Evolutionary conservation across 2,113 vertebrate species (phyloP).

Genomic region (Malurus cyaneus): DNA sequence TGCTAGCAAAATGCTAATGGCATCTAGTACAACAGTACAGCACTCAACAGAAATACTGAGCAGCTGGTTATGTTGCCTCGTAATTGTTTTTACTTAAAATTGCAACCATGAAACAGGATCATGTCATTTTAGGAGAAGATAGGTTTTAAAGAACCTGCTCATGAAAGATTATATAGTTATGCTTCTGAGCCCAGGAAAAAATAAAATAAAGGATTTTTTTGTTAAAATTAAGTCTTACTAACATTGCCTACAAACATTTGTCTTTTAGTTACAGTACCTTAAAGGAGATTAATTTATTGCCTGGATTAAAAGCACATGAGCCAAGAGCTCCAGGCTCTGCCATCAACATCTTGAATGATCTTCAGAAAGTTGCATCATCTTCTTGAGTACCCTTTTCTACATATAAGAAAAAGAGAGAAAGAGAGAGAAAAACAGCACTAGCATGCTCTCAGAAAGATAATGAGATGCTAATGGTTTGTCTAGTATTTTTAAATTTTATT

Average conservation of each 20-base stretch:
- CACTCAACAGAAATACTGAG: not conserved
- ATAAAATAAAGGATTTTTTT: not conserved
- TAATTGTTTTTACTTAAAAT: slow-evolving; percentile 12
- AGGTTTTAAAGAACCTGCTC: not conserved
- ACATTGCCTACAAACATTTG: not conserved
- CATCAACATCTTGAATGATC: not conserved
- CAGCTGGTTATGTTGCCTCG: not conserved
- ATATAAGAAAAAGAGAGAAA: not conserved
- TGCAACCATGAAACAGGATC: not conserved
- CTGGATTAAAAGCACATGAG: not conserved
- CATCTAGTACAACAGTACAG: not conserved
- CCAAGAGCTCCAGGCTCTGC: not conserved
- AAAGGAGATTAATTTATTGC: not conserved
- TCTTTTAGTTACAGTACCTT: not conserved
- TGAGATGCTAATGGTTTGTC: not conserved
- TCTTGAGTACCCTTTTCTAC: not conserved
- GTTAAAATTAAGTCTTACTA: not conserved
- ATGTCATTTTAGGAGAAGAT: not conserved
- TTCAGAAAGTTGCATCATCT: not conserved
- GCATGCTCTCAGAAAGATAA: not conserved
- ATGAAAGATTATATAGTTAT: not conserved
- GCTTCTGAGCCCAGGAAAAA: not conserved
- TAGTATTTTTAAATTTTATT: not conserved
- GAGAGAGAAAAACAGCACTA: not conserved
- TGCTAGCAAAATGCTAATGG: not conserved